Conservation (phyloP, 2,797 vertebrate species). For the Chiroxiphia lanceolata region DNA sequence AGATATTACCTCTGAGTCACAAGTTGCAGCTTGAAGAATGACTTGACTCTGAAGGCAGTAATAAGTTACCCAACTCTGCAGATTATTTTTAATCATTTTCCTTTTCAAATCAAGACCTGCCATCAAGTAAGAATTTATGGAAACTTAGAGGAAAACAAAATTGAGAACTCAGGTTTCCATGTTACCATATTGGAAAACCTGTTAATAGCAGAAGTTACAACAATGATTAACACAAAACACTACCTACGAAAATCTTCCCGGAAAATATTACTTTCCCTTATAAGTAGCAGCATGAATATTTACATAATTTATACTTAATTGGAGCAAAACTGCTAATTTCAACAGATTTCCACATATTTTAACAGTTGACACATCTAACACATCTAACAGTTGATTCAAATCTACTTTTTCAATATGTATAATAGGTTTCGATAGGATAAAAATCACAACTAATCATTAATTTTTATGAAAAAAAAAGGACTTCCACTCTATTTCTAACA, state of each 20-base stretch:
- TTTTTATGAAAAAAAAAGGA: not conserved
- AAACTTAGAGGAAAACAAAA: not conserved
- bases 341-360: not conserved
- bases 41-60: not conserved
- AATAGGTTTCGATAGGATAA: constrained; percentile 11
- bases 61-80: not conserved
- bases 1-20: not conserved
- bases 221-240: not conserved
- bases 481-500: not conserved
- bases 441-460: not conserved
- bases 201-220: not conserved
- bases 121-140: not conserved
- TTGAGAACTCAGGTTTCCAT: not conserved
- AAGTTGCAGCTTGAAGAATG: not conserved
- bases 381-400: not conserved
- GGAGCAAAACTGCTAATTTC: not conserved
- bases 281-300: not conserved
- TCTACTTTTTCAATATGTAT: not conserved
- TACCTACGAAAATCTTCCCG: not conserved
- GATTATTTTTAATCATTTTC: not conserved
- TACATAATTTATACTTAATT: not conserved
- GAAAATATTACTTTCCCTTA: not conserved
- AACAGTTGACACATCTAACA: not conserved
- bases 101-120: not conserved
- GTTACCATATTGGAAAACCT: not conserved